These are phyloP conservation scores for Cheilosia variabilis DNA, from an alignment of 2,888 invertebrate species.

Conservation along the genomic window DNA sequence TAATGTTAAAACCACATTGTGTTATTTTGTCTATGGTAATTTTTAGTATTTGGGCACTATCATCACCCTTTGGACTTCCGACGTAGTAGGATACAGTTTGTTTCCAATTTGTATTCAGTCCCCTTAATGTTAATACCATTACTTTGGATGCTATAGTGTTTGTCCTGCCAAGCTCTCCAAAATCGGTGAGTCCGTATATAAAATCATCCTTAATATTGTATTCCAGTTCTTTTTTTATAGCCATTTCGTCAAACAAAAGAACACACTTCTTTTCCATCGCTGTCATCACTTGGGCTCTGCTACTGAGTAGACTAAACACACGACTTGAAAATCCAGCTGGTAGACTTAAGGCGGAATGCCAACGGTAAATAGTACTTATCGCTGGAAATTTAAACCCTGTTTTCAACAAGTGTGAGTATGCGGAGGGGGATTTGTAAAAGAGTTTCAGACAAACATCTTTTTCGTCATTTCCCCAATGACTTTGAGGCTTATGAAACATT, in stretches of 20 bases:
- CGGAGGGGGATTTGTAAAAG: neutral
- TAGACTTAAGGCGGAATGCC: neutral
- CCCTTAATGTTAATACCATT: neutral
- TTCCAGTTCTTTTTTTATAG: no score
- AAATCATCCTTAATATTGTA: no score
- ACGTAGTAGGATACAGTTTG: no score
- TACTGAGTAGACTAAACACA: neutral
- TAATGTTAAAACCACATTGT: no score
- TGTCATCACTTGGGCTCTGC: neutral
- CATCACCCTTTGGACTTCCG: no score
- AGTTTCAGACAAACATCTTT: neutral
- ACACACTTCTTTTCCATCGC: neutral
- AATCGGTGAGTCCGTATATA: no score
- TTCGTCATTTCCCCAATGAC: neutral
- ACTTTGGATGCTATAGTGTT: no score
- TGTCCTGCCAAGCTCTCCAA: no score
- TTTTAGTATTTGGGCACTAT: no score
- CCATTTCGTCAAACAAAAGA: neutral
- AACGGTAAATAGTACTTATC: neutral
- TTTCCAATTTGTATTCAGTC: no score
- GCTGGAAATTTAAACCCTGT: neutral
- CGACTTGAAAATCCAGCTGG: neutral
- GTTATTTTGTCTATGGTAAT: no score
- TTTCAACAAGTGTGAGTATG: neutral
- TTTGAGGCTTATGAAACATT: neutral